A percentile compares a stretch with the other conserved stretches of the same genome.
phyloP scores from a whole-genome alignment of 2,113 vertebrate species.

The Crotalus horridus region DNA sequence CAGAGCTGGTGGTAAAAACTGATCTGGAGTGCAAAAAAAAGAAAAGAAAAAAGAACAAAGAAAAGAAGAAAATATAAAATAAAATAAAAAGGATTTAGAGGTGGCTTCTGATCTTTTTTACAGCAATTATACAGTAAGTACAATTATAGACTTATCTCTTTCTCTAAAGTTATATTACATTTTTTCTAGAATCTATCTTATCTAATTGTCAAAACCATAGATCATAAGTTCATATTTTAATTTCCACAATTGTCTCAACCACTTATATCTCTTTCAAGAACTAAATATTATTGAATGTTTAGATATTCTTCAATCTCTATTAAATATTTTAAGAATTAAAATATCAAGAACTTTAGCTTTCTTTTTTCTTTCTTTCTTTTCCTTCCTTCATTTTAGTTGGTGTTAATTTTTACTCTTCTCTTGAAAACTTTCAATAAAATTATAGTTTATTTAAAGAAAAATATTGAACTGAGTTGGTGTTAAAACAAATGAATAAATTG shows the following conservation, averaged over 20 bases:
- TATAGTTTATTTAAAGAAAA: background rate
- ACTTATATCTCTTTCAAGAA: background rate
- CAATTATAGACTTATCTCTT: background rate
- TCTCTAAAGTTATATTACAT: background rate
- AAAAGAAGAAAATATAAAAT: background rate
- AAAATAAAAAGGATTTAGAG: background rate
- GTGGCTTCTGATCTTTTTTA: background rate
- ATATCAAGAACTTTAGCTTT: background rate
- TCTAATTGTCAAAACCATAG: background rate
- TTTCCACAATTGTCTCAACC: background rate
- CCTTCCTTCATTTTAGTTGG: background rate
- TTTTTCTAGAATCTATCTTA: background rate
- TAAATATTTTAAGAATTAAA: background rate
- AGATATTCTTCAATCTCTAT: background rate
- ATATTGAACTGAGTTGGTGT: background rate
- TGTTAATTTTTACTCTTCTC: background rate
- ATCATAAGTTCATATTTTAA: background rate
- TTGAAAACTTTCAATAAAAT: background rate
- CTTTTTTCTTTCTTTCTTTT: background rate
- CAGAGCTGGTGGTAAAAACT: background rate
- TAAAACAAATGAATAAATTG: background rate
- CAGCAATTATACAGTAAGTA: background rate
- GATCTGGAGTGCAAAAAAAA: background rate
- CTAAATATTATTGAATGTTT: background rate
- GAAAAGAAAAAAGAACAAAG: background rate